phyloP scores from a whole-genome alignment of 2,113 vertebrate species.

The Cnemophilus loriae region DNA sequence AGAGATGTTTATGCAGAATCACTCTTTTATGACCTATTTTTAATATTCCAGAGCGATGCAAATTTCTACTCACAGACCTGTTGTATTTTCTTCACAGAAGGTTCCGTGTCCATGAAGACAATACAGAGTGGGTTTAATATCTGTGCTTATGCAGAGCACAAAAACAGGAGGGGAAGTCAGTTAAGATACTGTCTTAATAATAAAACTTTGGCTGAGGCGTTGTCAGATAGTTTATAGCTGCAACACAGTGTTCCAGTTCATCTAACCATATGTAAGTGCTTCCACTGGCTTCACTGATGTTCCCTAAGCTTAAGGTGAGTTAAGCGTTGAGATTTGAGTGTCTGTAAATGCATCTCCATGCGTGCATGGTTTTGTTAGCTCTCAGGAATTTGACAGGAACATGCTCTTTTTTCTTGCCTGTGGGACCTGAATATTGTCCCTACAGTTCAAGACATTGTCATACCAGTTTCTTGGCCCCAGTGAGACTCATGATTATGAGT shows the following conservation, averaged over 20 bases:
- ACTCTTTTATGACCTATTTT: background rate
- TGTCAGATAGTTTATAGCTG: background rate
- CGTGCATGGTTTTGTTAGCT: background rate
- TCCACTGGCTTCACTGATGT: background rate
- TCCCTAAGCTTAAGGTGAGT: background rate
- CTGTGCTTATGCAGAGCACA: background rate
- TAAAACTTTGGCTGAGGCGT: background rate
- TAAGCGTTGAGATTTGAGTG: background rate
- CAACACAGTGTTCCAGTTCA: background rate
- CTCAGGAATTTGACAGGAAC: background rate
- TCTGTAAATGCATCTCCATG: background rate
- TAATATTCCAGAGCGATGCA: background rate
- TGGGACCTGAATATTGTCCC: background rate
- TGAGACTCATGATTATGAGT: background rate
- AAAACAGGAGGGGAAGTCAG: background rate
- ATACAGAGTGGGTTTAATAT: background rate
- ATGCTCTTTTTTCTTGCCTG: background rate
- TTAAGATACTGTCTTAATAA: background rate
- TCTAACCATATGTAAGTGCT: background rate
- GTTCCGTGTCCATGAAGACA: background rate
- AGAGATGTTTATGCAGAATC: background rate
- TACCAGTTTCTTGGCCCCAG: background rate
- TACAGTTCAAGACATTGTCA: background rate
- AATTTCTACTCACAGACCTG: background rate
- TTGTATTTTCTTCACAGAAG: background rate